Conservation (phyloP, 2,797 vertebrate genomes). For the Rousettus madagascariensis region DNA sequence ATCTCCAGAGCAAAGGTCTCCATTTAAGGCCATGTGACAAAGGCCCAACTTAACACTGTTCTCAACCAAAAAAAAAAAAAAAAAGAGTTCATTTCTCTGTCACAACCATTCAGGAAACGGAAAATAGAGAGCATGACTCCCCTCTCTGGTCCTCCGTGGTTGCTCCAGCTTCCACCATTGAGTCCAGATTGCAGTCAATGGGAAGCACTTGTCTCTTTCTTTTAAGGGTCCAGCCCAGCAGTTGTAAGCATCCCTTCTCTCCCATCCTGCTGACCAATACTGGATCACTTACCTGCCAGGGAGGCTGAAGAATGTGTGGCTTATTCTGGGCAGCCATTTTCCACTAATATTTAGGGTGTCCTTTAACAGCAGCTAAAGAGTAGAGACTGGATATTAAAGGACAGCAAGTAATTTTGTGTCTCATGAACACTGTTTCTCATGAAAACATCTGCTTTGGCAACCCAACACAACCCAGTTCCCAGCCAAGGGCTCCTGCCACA, state of each 20-base stretch:
- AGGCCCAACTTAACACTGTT: background rate
- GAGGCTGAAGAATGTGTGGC: background rate
- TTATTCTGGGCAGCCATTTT: background rate
- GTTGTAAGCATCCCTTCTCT: background rate
- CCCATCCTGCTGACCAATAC: background rate
- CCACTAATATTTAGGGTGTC: background rate
- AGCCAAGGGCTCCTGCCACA: background rate
- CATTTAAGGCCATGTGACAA: background rate
- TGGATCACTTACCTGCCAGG: background rate
- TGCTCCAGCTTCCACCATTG: background rate
- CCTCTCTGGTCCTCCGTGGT: background rate
- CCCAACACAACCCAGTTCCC: rapidly evolving
- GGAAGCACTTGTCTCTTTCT: background rate
- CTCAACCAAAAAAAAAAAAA: background rate
- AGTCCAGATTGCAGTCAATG: background rate
- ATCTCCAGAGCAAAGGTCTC: background rate
- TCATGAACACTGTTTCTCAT: background rate
- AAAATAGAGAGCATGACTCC: background rate
- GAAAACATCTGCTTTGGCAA: background rate
- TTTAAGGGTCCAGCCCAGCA: background rate
- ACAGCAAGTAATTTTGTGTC: background rate
- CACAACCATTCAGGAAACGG: background rate
- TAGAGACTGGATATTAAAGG: background rate
- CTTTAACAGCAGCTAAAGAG: background rate
- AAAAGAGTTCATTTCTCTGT: background rate